These are phyloP conservation scores for Sarcoramphus papa DNA, from an alignment of 2,797 vertebrate species.

Conservation along the genomic window DNA sequence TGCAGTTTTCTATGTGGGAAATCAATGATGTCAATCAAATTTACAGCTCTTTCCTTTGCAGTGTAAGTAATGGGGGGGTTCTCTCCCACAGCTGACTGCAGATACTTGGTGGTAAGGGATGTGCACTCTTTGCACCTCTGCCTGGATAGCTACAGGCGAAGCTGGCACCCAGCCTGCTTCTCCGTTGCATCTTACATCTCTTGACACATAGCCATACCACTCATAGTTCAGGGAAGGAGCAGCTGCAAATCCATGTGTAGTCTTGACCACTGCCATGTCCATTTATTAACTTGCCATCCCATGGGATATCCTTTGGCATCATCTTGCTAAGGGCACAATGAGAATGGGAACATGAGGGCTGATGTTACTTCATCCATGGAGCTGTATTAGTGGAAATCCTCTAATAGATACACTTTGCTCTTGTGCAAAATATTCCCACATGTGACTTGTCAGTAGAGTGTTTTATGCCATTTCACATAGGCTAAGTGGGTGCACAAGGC, in stretches of 20 bases:
- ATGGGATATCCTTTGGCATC: not conserved
- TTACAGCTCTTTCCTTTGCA: not conserved
- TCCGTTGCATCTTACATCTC: not conserved
- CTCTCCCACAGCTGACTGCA: not conserved
- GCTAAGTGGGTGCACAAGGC: not conserved
- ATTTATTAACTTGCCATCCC: not conserved
- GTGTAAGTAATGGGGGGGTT: not conserved
- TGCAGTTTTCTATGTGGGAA: not conserved
- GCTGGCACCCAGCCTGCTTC: not conserved
- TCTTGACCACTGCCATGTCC: no score
- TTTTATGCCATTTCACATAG: not conserved
- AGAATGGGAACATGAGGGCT: not conserved
- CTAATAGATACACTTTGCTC: accelerated
- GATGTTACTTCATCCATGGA: not conserved
- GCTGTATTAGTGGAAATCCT: not conserved
- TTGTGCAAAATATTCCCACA: not conserved
- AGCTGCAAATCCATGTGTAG: not conserved
- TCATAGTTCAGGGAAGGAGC: not conserved
- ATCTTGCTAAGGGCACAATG: not conserved
- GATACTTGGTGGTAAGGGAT: not conserved
- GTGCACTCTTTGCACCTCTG: not conserved
- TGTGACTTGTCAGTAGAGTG: not conserved
- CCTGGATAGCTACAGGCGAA: not conserved
- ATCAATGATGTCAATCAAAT: not conserved
- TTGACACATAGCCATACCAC: not conserved